Conservation (phyloP, 2,888 invertebrate genomes). For the Lydus trimaculatus region DNA sequence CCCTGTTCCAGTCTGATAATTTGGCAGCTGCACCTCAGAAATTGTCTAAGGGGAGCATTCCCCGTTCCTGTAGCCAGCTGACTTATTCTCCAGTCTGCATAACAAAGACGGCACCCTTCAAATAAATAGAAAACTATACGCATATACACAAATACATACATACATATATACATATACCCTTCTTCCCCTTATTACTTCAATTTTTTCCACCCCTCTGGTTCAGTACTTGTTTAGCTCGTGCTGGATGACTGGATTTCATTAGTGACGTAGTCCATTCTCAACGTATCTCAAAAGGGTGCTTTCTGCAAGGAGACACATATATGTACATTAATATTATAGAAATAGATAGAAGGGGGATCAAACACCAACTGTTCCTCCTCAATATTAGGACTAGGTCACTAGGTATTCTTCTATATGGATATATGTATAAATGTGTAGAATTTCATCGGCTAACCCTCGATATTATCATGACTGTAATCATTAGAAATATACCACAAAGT, state of each 20-base stretch:
- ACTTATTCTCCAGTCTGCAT: slow-evolving; percentile 58
- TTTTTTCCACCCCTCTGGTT: slow-evolving; percentile 43
- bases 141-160: slow-evolving; percentile 18
- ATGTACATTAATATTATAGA: slow-evolving; percentile 19
- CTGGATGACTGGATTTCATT: slow-evolving; percentile 38
- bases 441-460: slow-evolving; percentile 31
- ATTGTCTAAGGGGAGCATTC: slow-evolving; percentile 22
- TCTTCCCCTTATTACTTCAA: slow-evolving; percentile 48
- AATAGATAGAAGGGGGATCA: slow-evolving; percentile 28
- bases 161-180: slow-evolving; percentile 42
- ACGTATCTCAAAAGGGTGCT: slow-evolving; percentile 39
- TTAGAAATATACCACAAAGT: not conserved
- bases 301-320: slow-evolving; percentile 27
- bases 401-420: slow-evolving; percentile 13
- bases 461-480: not conserved
- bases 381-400: slow-evolving; percentile 47
- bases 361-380: slow-evolving; percentile 25
- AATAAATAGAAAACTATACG: slow-evolving; percentile 48
- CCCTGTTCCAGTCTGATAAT: slow-evolving; percentile 24
- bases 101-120: slow-evolving; percentile 59
- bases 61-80: slow-evolving; percentile 56
- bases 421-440: slow-evolving; percentile 36
- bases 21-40: slow-evolving; percentile 45
- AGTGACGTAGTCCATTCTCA: slow-evolving; percentile 23
- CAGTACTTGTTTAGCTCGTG: slow-evolving; percentile 36